Evolutionary conservation across 2,113 vertebrate genomes (phyloP).

Genomic region (Meriones unguiculatus): DNA sequence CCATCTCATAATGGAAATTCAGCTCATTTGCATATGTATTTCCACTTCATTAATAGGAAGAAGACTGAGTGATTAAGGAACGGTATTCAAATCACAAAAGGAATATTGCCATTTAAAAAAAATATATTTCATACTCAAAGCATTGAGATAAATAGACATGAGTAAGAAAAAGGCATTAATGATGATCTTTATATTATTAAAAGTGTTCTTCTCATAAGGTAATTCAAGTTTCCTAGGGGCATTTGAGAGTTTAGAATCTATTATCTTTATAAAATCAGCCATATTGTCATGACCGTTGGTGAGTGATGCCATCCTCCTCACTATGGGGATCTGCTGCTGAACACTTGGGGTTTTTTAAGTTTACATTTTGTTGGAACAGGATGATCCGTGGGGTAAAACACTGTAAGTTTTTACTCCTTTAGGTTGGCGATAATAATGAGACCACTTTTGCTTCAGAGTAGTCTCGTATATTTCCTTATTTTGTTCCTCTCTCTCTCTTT

Average conservation of each 20-base stretch:
- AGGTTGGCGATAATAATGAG: conserved; percentile 3
- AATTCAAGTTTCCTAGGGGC: conserved; percentile 21
- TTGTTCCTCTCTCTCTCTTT: not conserved
- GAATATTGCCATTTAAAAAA: conserved; percentile 27
- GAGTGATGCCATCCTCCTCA: not conserved
- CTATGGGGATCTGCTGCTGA: not conserved
- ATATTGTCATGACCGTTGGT: not conserved
- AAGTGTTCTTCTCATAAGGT: conserved; percentile 50
- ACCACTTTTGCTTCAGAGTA: not conserved
- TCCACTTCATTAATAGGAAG: conserved; percentile 74
- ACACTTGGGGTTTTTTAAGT: not conserved
- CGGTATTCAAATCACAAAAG: conserved; percentile 63
- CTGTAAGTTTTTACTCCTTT: conserved; percentile 1
- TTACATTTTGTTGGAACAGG: not conserved
- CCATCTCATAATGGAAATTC: conserved; percentile 56
- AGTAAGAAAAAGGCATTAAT: conserved; percentile 31
- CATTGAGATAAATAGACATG: conserved; percentile 39
- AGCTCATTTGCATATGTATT: conserved; percentile 68
- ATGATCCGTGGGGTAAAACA: not conserved
- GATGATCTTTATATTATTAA: conserved; percentile 44
- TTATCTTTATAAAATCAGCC: not conserved
- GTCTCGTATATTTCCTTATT: not conserved
- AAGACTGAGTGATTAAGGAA: conserved; percentile 75
- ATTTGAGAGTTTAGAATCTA: not conserved
- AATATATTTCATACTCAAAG: conserved; percentile 44